These are phyloP conservation scores for Carettochelys insculpta DNA, from an alignment of 2,113 vertebrate species.

Conservation along the genomic window DNA sequence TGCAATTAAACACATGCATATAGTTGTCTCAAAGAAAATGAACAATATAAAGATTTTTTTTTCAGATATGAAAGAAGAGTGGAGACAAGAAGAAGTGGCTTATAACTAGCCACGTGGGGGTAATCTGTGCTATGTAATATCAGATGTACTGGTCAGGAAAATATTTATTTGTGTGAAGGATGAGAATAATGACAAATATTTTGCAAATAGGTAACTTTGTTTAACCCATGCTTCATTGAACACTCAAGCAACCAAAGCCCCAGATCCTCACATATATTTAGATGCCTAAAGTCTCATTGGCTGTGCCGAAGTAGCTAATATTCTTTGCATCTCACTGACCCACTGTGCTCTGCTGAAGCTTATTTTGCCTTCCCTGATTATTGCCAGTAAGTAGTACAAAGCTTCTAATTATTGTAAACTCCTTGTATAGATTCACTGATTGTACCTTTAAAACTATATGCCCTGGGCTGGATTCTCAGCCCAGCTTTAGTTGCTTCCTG, in stretches of 20 bases:
- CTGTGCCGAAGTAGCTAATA: not conserved
- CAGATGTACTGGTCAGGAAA: not conserved
- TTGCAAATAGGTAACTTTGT: not conserved
- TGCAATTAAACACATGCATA: not conserved
- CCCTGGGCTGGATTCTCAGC: not conserved
- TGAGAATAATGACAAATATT: not conserved
- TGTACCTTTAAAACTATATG: not conserved
- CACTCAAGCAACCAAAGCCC: not conserved
- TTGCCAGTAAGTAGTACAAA: not conserved
- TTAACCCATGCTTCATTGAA: not conserved
- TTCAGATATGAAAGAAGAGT: not conserved
- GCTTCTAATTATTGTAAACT: not conserved
- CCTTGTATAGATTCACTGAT: not conserved
- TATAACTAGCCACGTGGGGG: not conserved
- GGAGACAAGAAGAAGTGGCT: not conserved
- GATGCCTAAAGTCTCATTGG: not conserved
- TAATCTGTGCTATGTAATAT: not conserved
- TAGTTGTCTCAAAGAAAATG: not conserved
- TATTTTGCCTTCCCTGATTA: not conserved
- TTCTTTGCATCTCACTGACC: not conserved
- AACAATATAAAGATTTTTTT: not conserved
- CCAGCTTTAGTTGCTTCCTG: not conserved
- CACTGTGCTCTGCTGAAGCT: not conserved
- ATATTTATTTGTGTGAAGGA: not conserved
- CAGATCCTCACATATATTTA: not conserved